Percentiles rank a stretch among this genome's conserved stretches.
These are phyloP conservation scores for Orchestia grillus DNA, from an alignment of 1,140 invertebrate genomes.

Conservation along the genomic window DNA sequence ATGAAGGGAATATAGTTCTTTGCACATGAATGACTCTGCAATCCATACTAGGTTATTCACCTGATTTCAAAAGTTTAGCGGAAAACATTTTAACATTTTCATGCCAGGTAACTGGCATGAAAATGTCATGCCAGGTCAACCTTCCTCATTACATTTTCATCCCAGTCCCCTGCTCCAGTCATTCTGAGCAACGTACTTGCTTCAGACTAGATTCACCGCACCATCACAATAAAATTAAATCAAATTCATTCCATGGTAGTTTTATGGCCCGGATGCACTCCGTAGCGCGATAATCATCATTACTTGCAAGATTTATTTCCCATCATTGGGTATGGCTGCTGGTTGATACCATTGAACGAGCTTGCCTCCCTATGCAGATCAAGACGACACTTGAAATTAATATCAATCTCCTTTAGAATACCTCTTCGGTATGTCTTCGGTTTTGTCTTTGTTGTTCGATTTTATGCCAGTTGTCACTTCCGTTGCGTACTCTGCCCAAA, in stretches of 20 bases:
- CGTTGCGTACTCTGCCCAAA: background rate
- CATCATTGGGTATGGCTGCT: background rate
- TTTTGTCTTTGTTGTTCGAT: background rate
- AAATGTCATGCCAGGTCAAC: too few relatives aligned
- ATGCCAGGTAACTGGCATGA: too few relatives aligned
- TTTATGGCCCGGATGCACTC: background rate
- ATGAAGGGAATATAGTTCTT: background rate
- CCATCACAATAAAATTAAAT: background rate
- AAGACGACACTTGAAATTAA: background rate
- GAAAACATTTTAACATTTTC: background rate
- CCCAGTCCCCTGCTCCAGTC: background rate
- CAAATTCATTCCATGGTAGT: background rate
- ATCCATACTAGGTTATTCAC: background rate
- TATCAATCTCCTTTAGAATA: background rate
- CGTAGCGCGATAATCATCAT: background rate
- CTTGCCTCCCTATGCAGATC: background rate
- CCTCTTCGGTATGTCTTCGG: background rate
- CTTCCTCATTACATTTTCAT: background rate
- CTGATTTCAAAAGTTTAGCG: background rate
- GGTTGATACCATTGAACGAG: background rate
- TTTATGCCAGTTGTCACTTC: background rate
- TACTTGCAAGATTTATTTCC: background rate
- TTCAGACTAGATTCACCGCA: background rate
- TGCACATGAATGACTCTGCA: background rate
- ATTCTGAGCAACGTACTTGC: background rate